These are phyloP conservation scores for Hydrozoanthus tunicans DNA, from an alignment of 64 coral and sea anemone species.

Conservation along the genomic window DNA sequence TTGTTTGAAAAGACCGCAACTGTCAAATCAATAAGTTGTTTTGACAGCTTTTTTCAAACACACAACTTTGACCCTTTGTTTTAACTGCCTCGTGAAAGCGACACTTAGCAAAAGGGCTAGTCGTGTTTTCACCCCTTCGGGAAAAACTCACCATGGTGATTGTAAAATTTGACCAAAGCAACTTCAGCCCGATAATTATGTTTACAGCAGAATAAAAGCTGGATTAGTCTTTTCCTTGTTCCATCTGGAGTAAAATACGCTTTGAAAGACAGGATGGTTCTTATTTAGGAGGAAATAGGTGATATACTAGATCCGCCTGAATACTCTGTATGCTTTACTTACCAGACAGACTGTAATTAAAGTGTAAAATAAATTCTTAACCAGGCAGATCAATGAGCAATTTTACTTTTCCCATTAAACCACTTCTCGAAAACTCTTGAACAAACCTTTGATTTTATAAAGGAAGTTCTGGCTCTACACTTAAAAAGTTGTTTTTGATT, in stretches of 20 bases:
- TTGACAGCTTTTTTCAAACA: constrained; percentile 35
- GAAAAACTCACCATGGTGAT: neutral
- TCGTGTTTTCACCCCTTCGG: neutral
- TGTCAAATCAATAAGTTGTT: constrained; percentile 37
- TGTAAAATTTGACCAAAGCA: neutral
- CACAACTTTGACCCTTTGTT: neutral
- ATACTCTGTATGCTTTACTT: no score
- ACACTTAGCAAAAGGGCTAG: constrained; percentile 13
- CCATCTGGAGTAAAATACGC: neutral
- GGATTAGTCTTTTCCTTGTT: neutral
- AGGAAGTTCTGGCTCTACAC: no score
- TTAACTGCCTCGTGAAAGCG: constrained; percentile 46
- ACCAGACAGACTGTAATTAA: constrained; percentile 18
- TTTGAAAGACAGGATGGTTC: neutral
- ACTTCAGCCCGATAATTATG: no score
- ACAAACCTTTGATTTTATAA: no score
- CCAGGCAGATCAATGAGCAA: neutral
- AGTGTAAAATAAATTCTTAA: no score
- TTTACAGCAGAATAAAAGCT: no score
- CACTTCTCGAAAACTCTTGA: neutral
- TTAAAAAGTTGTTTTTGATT: neutral
- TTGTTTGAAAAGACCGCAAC: constrained; percentile 23
- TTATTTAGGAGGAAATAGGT: neutral
- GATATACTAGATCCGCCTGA: neutral
- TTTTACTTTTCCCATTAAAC: constrained; percentile 19